Percentiles rank a stretch among this genome's conserved stretches.
phyloP scores from a whole-genome alignment of 1,140 invertebrate genomes.

The Procambarus virginalis region DNA sequence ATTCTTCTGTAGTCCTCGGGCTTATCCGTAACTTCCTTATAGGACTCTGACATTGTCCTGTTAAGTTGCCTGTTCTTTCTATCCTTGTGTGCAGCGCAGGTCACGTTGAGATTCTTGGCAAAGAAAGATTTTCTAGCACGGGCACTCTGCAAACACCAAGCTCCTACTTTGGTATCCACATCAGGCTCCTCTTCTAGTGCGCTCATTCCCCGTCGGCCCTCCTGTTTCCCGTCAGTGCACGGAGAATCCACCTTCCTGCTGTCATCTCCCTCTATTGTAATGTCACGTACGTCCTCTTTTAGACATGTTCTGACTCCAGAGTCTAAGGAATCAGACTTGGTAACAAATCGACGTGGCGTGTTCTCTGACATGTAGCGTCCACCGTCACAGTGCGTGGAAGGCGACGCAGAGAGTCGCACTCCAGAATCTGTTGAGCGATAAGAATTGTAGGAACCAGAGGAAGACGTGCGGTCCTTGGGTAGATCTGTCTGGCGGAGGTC shows the following conservation, averaged over 20 bases:
- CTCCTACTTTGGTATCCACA: conserved; percentile 67
- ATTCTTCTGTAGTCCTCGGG: conserved; percentile 63
- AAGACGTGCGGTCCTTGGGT: conserved; percentile 69
- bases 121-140: conserved; percentile 67
- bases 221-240: conserved; percentile 45
- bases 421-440: conserved; percentile 70
- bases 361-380: conserved; percentile 61
- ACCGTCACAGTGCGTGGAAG: conserved; percentile 67
- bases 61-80: conserved; percentile 53
- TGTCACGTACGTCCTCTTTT: conserved; percentile 61
- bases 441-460: conserved; percentile 70
- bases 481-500: conserved; percentile 67
- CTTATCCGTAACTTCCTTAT: conserved; percentile 68
- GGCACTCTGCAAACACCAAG: conserved; percentile 70
- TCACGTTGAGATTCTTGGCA: conserved; percentile 62
- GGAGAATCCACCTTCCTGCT: conserved; percentile 45
- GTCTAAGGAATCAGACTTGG: conserved; percentile 69
- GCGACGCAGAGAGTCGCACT: conserved; percentile 67
- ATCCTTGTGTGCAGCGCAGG: conserved; percentile 46
- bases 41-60: conserved; percentile 69
- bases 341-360: conserved; percentile 60
- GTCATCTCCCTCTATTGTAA: conserved; percentile 54
- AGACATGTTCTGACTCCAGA: conserved; percentile 68
- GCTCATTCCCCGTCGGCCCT: conserved; percentile 49
- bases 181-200: conserved; percentile 68